Evolutionary conservation across 2,113 vertebrate genomes (phyloP).

Genomic region (Lophotis ruficrista): DNA sequence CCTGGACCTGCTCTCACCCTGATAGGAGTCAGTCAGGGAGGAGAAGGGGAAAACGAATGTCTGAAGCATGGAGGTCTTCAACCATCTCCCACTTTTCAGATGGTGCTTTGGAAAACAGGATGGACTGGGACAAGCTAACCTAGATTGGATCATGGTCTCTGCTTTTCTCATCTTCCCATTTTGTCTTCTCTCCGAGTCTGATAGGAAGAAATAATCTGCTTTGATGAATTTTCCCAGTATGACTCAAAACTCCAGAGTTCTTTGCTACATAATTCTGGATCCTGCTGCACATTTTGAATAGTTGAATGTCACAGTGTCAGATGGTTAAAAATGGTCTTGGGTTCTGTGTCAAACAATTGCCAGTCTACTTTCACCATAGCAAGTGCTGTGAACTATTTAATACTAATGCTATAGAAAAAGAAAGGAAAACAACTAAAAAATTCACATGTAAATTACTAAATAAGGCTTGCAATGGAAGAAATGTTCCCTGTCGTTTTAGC

Average conservation of each 20-base stretch:
- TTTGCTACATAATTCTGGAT: not conserved
- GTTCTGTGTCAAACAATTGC: not conserved
- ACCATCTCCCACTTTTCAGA: not conserved
- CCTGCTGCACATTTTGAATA: not conserved
- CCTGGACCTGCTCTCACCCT: not conserved
- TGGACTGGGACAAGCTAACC: not conserved
- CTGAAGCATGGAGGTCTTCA: not conserved
- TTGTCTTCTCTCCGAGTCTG: not conserved
- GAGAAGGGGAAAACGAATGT: not conserved
- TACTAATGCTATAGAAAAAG: slow-evolving; percentile 9
- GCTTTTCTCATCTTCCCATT: not conserved
- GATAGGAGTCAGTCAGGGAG: fast-evolving
- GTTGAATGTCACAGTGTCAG: not conserved
- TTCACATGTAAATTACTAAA: slow-evolving; percentile 21
- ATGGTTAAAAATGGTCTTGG: not conserved
- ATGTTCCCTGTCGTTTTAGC: not conserved
- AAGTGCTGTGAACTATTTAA: not conserved
- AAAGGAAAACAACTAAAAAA: slow-evolving; percentile 30
- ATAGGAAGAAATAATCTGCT: not conserved
- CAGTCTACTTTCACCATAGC: not conserved
- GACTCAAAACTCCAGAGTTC: not conserved
- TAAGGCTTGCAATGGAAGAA: slow-evolving; percentile 22
- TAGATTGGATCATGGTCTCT: not conserved
- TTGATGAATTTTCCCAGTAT: not conserved
- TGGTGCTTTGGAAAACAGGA: not conserved